Percentiles rank a stretch among this genome's conserved stretches.
phyloP scores from a whole-genome alignment of 2,113 vertebrate species.

The Podarcis muralis region DNA sequence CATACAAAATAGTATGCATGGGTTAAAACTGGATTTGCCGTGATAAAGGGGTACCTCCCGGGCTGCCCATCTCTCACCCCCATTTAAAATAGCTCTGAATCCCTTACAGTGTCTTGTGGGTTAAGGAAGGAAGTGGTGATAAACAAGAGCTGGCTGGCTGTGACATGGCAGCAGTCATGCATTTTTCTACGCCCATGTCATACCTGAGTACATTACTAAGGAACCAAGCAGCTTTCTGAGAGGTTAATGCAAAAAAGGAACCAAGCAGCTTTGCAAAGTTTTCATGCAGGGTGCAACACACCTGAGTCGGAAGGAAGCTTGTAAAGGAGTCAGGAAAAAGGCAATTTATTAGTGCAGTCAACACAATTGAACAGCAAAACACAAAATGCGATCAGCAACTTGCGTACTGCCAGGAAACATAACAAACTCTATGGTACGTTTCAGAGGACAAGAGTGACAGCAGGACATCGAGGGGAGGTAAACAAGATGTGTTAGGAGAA shows the following conservation, averaged over 20 bases:
- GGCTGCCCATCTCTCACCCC: neutral
- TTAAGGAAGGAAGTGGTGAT: neutral
- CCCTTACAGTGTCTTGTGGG: no score
- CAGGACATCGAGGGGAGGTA: neutral
- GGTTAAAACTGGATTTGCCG: neutral
- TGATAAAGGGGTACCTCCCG: neutral
- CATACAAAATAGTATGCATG: neutral
- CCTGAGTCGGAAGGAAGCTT: neutral
- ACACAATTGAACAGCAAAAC: constrained; percentile 47
- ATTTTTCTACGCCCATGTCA: neutral
- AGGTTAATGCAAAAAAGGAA: neutral
- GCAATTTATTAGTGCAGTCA: constrained; percentile 54
- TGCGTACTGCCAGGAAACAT: constrained; percentile 35
- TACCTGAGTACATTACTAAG: neutral
- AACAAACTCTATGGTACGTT: constrained; percentile 22
- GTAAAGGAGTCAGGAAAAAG: constrained; percentile 48
- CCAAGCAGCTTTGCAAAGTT: neutral
- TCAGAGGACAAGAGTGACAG: neutral
- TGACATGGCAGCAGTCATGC: neutral
- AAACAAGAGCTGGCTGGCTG: neutral
- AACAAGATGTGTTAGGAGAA: neutral
- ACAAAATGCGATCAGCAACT: constrained; percentile 51
- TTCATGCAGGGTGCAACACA: neutral
- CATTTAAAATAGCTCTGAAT: neutral
- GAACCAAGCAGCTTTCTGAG: neutral